phyloP scores from a whole-genome alignment of 1,140 invertebrate genomes.

The Ceratina australensis region DNA sequence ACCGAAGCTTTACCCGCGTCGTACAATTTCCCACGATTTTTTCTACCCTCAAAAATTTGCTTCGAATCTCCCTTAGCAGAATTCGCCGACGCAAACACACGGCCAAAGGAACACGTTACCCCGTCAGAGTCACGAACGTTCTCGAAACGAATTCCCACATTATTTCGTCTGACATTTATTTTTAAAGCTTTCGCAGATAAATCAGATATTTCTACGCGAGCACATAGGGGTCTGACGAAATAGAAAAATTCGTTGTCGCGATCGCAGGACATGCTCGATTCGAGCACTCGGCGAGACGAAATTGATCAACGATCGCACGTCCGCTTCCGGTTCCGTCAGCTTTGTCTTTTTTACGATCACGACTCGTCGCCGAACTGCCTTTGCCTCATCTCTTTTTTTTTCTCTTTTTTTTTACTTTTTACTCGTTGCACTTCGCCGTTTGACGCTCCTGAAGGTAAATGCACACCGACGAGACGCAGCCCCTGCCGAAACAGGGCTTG shows the following conservation, averaged over 20 bases:
- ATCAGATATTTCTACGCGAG: neutral
- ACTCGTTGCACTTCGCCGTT: neutral
- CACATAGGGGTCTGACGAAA: too few relatives aligned
- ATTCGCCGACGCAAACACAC: too few relatives aligned
- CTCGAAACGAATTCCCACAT: too few relatives aligned
- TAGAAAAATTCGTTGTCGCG: too few relatives aligned
- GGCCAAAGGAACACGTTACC: too few relatives aligned
- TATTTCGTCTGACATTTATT: too few relatives aligned
- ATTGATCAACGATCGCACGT: constrained; percentile 1
- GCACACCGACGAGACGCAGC: neutral
- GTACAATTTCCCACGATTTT: neutral
- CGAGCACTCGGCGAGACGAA: neutral
- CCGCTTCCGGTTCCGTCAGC: constrained; percentile 3
- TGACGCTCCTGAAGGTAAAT: neutral
- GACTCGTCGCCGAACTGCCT: constrained; percentile 4
- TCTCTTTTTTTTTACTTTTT: neutral
- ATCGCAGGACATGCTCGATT: too few relatives aligned
- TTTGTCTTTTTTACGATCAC: constrained; percentile 23
- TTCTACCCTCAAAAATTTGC: neutral
- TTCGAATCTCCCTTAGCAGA: neutral
- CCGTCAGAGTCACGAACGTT: too few relatives aligned
- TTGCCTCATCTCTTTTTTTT: neutral
- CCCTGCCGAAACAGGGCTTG: neutral
- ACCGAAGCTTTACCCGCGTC: neutral
- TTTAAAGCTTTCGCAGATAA: neutral